Conservation (phyloP, 2,888 invertebrate genomes). For the Lochmaea capreae region DNA sequence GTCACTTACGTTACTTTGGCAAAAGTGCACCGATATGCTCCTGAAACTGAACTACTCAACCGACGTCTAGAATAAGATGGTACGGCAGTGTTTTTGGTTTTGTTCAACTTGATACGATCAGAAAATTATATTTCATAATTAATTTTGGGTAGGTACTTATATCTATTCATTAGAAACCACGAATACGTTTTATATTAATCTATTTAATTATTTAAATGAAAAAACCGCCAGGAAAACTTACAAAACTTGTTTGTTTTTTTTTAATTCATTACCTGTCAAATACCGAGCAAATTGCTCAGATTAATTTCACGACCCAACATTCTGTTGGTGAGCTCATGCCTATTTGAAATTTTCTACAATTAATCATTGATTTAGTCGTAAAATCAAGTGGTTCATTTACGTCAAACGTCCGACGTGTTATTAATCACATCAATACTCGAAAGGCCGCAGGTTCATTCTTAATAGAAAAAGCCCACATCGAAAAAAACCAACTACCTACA, state of each 20-base stretch:
- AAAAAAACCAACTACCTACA: conserved; percentile 33
- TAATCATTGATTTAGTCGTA: conserved; percentile 37
- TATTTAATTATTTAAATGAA: too few species aligned
- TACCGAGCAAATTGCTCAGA: conserved; percentile 11
- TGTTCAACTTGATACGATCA: too few species aligned
- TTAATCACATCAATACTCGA: conserved; percentile 27
- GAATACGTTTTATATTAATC: too few species aligned
- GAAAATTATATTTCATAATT: too few species aligned
- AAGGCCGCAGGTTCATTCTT: conserved; percentile 25
- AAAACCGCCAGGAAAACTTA: too few species aligned
- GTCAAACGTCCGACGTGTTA: conserved; percentile 34
- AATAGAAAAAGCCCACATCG: conserved; percentile 36
- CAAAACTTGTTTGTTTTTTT: not conserved
- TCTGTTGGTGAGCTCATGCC: conserved; percentile 3
- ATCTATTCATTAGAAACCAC: too few species aligned
- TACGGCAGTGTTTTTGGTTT: too few species aligned
- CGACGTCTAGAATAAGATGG: too few species aligned
- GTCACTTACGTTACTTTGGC: too few species aligned
- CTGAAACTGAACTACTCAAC: too few species aligned
- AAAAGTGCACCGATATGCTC: too few species aligned
- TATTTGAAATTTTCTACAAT: conserved; percentile 30
- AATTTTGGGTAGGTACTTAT: too few species aligned
- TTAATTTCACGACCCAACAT: conserved; percentile 8
- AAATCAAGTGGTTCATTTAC: conserved; percentile 38
- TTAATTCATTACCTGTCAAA: not conserved